These are phyloP conservation scores for Neoaliturus tenellus DNA, from an alignment of 2,888 invertebrate species.

Conservation along the genomic window DNA sequence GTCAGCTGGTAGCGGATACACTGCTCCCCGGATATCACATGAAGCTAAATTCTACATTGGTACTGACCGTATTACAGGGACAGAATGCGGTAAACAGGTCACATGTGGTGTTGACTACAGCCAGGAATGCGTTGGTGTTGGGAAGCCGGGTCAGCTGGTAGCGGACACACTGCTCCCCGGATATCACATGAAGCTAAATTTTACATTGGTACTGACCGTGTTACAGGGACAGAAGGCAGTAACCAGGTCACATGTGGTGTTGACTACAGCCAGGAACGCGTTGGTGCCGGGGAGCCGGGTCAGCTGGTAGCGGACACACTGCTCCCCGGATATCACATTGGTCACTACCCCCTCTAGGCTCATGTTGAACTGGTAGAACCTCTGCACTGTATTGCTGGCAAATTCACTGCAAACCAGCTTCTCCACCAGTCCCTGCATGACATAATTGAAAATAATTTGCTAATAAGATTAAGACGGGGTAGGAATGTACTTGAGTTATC, in stretches of 20 bases:
- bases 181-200: slow-evolving; percentile 77
- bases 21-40: slow-evolving; percentile 91
- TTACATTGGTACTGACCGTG: slow-evolving; percentile 75
- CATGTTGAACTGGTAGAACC: slow-evolving; percentile 90
- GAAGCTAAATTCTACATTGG: not conserved
- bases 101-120: slow-evolving; percentile 92
- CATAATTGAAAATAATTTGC: too few relatives aligned
- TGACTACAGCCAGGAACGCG: slow-evolving; percentile 90
- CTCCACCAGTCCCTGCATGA: slow-evolving; percentile 79
- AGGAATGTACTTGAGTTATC: too few relatives aligned
- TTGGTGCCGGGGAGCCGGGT: slow-evolving; percentile 90
- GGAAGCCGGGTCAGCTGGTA: slow-evolving; percentile 89
- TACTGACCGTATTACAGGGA: slow-evolving; percentile 88
- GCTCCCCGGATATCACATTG: slow-evolving; percentile 91
- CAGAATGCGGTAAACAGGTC: slow-evolving; percentile 90
- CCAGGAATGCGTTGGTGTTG: slow-evolving; percentile 92
- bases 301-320: slow-evolving; percentile 91
- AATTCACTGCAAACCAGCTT: slow-evolving; percentile 91
- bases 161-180: slow-evolving; percentile 91
- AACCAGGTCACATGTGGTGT: slow-evolving; percentile 88
- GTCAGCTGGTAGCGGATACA: slow-evolving; percentile 91
- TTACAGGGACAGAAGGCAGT: slow-evolving; percentile 95
- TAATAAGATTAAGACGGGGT: too few relatives aligned
- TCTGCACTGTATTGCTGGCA: slow-evolving; percentile 89
- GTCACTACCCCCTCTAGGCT: slow-evolving; percentile 85